These are phyloP conservation scores for Nasonovia ribisnigri DNA, from an alignment of 2,888 invertebrate genomes.

Conservation along the genomic window DNA sequence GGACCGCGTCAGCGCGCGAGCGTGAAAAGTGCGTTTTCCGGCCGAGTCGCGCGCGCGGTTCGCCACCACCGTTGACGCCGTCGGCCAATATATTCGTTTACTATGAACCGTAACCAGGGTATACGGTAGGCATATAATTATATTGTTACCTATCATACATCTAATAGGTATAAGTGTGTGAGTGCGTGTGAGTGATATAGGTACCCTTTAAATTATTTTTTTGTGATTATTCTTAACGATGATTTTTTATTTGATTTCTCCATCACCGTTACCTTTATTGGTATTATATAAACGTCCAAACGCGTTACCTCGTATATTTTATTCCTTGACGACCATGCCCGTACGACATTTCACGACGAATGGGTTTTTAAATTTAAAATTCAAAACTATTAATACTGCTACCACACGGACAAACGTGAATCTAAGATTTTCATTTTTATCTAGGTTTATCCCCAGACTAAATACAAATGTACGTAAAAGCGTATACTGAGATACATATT, in stretches of 20 bases:
- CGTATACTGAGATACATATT: background rate
- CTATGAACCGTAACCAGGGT: background rate
- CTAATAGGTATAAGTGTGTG: background rate
- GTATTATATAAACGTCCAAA: background rate
- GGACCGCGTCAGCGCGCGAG: slow-evolving; percentile 69
- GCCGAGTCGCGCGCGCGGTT: slow-evolving; percentile 39
- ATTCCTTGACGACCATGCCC: background rate
- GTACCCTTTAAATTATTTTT: background rate
- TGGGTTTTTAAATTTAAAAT: background rate
- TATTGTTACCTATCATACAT: background rate
- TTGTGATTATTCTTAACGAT: background rate
- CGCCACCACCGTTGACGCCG: background rate
- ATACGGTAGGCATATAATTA: background rate
- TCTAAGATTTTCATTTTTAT: background rate
- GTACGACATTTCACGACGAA: background rate
- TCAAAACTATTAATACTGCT: background rate
- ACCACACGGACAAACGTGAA: background rate
- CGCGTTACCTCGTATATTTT: background rate
- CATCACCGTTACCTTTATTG: background rate
- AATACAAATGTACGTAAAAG: background rate
- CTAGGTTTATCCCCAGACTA: background rate
- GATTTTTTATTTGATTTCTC: background rate
- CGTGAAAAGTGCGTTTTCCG: slow-evolving; percentile 44
- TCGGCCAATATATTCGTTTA: background rate
- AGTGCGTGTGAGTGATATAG: background rate